These are phyloP conservation scores for Drosophila antonietae DNA, from an alignment of 2,888 invertebrate species.

Conservation along the genomic window DNA sequence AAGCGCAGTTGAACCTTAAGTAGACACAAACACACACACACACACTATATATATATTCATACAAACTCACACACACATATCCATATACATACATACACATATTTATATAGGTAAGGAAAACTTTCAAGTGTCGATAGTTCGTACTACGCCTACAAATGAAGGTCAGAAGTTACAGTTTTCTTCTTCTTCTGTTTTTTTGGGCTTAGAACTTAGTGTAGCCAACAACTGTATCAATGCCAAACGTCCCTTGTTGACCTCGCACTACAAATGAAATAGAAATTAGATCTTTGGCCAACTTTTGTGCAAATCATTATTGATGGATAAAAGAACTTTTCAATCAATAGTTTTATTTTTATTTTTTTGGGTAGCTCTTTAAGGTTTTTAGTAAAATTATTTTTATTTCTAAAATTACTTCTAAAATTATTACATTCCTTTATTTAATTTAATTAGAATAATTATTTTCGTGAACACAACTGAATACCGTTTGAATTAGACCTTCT, in stretches of 20 bases:
- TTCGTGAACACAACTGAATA: no score
- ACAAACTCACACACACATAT: background rate
- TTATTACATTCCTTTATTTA: no score
- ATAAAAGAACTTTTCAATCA: background rate
- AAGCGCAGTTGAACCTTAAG: conserved; percentile 27
- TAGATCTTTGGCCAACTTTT: background rate
- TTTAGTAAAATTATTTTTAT: no score
- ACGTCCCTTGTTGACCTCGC: background rate
- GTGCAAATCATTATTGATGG: background rate
- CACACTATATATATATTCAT: background rate
- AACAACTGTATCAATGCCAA: conserved; percentile 6
- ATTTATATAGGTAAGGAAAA: conserved; percentile 23
- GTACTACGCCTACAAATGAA: conserved; percentile 26
- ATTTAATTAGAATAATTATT: no score
- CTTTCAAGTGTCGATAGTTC: conserved; percentile 42
- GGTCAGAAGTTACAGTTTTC: conserved; percentile 14
- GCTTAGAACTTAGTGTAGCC: background rate
- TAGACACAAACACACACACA: background rate
- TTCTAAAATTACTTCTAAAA: no score
- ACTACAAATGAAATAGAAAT: background rate
- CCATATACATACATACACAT: background rate
- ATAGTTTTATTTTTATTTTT: background rate
- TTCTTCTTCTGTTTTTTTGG: background rate
- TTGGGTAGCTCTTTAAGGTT: background rate
- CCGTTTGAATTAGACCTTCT: no score